Percentiles rank a stretch among this genome's conserved stretches.
Conservation (phyloP, 2,888 invertebrate genomes). For the Polydesmus complanatus region DNA sequence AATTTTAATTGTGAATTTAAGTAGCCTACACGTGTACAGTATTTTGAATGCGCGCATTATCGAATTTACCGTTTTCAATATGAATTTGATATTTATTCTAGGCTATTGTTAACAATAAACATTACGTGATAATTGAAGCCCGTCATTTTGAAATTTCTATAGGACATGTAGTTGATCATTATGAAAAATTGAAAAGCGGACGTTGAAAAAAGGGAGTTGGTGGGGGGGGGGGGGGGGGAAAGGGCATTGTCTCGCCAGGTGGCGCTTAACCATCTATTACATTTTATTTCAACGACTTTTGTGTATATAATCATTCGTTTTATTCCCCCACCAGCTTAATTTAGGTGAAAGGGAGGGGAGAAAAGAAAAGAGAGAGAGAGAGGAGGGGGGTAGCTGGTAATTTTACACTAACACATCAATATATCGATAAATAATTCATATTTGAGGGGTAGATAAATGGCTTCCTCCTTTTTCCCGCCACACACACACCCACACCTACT, state of each 20-base stretch:
- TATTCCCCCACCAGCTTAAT: background rate
- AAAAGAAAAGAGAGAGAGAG: background rate
- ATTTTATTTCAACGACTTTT: background rate
- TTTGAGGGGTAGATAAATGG: background rate
- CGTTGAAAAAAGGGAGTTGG: no score
- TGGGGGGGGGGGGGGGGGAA: no score
- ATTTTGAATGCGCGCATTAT: no score
- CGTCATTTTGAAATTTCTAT: no score
- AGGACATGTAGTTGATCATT: no score
- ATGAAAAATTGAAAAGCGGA: no score
- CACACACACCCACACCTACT: background rate
- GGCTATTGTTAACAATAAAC: no score
- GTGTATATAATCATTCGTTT: background rate
- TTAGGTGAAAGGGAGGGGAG: background rate
- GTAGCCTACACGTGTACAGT: no score
- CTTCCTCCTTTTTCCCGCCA: background rate
- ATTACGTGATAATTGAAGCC: no score
- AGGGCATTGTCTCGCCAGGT: background rate
- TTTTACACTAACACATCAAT: background rate
- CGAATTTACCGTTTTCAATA: no score
- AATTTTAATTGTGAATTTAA: no score
- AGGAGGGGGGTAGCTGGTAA: background rate
- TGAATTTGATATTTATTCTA: no score
- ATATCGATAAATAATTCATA: constrained; percentile 6
- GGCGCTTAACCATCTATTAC: background rate